Conservation (phyloP, 1,140 invertebrate species). For the Stegodyphus mimosarum region DNA sequence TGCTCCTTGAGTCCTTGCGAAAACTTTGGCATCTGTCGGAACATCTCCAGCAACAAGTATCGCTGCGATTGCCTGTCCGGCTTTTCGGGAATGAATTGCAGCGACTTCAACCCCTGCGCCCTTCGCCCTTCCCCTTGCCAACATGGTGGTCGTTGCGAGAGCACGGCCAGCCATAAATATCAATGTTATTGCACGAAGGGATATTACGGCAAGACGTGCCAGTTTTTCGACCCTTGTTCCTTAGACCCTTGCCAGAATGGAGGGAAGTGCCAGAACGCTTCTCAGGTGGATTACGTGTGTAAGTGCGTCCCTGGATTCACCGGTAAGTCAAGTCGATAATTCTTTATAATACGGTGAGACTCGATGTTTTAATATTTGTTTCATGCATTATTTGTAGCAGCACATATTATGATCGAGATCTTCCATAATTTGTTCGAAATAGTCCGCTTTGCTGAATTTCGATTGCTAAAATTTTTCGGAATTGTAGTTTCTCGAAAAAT, state of each 20-base stretch:
- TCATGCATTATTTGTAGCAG: no score
- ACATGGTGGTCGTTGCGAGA: constrained; percentile 86
- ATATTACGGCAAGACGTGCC: constrained; percentile 74
- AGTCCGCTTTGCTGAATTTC: no score
- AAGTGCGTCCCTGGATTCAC: constrained; percentile 85
- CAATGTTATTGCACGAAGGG: constrained; percentile 77
- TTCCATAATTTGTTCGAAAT: no score
- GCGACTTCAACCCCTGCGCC: constrained; percentile 80
- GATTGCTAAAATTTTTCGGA: no score
- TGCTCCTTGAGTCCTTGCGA: constrained; percentile 88
- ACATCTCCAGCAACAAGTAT: constrained; percentile 63
- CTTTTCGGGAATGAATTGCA: constrained; percentile 85
- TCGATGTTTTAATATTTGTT: no score
- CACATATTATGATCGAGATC: no score
- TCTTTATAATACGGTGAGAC: neutral
- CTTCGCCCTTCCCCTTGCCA: constrained; percentile 69
- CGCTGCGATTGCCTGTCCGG: constrained; percentile 74
- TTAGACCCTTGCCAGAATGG: constrained; percentile 93
- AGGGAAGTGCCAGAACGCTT: constrained; percentile 82
- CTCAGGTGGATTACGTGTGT: constrained; percentile 78
- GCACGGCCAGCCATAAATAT: constrained; percentile 76
- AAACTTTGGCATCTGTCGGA: constrained; percentile 74
- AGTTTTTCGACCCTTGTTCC: constrained; percentile 91
- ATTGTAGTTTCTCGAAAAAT: no score
- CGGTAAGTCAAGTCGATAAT: constrained; percentile 16